A percentile compares a stretch with the other conserved stretches of the same genome.
Conservation (phyloP, 2,888 invertebrate species). For the Trachelus troglodyta region DNA sequence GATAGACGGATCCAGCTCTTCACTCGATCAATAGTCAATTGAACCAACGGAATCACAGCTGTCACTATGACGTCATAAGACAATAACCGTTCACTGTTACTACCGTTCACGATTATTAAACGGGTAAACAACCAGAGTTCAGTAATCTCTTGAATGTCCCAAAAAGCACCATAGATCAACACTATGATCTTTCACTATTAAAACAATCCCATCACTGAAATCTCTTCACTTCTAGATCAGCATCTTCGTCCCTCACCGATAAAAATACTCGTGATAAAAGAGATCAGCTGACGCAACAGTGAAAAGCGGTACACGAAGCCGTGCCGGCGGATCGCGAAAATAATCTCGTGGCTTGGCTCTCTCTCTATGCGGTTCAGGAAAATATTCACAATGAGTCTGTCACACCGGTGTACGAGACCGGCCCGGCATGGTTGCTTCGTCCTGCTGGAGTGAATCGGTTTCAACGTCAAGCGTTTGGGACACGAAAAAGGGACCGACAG, state of each 20-base stretch:
- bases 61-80: background rate
- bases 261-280: background rate
- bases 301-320: conserved; percentile 5
- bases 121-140: background rate
- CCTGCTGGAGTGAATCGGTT: conserved; percentile 49
- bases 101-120: background rate
- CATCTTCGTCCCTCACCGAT: background rate
- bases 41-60: background rate
- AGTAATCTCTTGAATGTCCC: background rate
- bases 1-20: background rate
- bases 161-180: background rate
- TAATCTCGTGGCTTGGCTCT: background rate
- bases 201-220: background rate
- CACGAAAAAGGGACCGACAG: conserved; percentile 18
- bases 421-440: conserved; percentile 42
- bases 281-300: background rate
- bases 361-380: background rate
- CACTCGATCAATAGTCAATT: background rate
- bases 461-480: conserved; percentile 36
- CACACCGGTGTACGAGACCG: conserved; percentile 27
- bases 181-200: background rate
- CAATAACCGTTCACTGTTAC: background rate
- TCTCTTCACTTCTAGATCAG: background rate
- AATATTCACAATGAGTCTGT: conserved; percentile 28
- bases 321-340: background rate